A percentile compares a stretch with the other conserved stretches of the same genome.
Evolutionary conservation across 2,797 vertebrate species (phyloP).

Genomic region (Yasuhikotakia modesta): DNA sequence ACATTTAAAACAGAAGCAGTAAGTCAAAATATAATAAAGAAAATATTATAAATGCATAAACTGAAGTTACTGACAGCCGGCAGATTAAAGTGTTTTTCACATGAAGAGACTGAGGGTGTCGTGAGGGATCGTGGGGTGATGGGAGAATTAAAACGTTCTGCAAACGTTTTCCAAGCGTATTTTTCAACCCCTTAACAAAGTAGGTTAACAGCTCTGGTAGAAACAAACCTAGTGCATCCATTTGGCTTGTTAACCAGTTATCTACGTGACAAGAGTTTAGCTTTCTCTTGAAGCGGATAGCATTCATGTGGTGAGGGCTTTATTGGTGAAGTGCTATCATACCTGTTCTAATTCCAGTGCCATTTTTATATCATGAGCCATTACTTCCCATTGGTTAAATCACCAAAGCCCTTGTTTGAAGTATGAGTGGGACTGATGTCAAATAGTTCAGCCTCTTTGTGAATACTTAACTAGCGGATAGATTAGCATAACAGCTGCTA

Average conservation of each 20-base stretch:
- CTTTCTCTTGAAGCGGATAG: background rate
- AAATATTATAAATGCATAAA: background rate
- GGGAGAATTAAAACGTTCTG: background rate
- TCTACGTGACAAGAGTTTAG: conserved; percentile 25
- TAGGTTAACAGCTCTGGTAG: background rate
- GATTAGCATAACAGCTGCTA: background rate
- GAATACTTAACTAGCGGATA: conserved; percentile 10
- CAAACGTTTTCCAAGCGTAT: too few species aligned
- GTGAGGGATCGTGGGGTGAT: background rate
- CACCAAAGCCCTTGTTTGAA: too few species aligned
- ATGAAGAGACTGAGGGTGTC: background rate
- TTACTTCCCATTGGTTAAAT: too few species aligned
- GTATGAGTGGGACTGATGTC: too few species aligned
- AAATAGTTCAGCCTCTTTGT: background rate
- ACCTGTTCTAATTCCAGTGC: too few species aligned
- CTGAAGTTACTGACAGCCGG: background rate
- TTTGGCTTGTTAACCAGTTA: conserved; percentile 40
- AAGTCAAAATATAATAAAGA: background rate
- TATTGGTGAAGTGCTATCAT: too few species aligned
- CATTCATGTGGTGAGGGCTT: too few species aligned
- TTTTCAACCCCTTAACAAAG: too few species aligned
- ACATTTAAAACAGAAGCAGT: background rate
- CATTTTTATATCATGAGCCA: too few species aligned
- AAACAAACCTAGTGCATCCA: conserved; percentile 19
- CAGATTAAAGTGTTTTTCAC: background rate